Evolutionary conservation across 2,113 vertebrate genomes (phyloP).

Genomic region (Murina feae): DNA sequence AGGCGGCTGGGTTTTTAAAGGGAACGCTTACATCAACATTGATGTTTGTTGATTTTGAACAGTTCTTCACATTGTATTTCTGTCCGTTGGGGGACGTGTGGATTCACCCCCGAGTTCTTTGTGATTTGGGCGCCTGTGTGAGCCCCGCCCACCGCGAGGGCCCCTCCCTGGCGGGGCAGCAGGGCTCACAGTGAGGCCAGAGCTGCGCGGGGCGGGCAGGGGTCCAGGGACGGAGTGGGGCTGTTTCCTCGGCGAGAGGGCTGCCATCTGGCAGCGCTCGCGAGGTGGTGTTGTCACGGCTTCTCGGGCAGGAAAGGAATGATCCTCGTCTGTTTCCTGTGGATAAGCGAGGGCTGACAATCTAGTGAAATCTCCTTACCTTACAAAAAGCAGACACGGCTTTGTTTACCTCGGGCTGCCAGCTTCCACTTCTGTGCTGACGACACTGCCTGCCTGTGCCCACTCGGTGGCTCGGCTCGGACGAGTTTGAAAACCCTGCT

Average conservation of each 20-base stretch:
- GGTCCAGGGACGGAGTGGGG: constrained; percentile 91
- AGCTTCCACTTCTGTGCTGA: constrained; percentile 66
- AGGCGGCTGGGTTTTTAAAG: neutral
- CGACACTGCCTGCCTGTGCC: constrained; percentile 44
- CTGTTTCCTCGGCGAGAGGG: constrained; percentile 90
- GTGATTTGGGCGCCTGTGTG: too few species aligned
- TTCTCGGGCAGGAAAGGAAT: constrained; percentile 95
- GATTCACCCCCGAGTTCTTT: neutral
- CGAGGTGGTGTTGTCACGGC: constrained; percentile 93
- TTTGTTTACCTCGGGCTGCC: constrained; percentile 70
- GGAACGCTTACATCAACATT: neutral
- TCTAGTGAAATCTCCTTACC: constrained; percentile 92
- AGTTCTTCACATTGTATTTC: neutral
- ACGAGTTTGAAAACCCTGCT: constrained; percentile 35
- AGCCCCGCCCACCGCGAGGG: too few species aligned
- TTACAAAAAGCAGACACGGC: constrained; percentile 86
- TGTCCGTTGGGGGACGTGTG: neutral
- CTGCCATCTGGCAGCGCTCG: constrained; percentile 91
- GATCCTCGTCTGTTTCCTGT: constrained; percentile 99
- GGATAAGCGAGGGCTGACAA: constrained; percentile 95
- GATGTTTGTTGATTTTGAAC: neutral
- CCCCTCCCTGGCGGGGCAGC: too few species aligned
- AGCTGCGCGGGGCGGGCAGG: constrained; percentile 88
- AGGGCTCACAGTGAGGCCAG: constrained; percentile 53
- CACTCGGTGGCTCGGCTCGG: too few species aligned